These are phyloP conservation scores for Noctua janthina DNA, from an alignment of 2,888 invertebrate species.

Conservation along the genomic window DNA sequence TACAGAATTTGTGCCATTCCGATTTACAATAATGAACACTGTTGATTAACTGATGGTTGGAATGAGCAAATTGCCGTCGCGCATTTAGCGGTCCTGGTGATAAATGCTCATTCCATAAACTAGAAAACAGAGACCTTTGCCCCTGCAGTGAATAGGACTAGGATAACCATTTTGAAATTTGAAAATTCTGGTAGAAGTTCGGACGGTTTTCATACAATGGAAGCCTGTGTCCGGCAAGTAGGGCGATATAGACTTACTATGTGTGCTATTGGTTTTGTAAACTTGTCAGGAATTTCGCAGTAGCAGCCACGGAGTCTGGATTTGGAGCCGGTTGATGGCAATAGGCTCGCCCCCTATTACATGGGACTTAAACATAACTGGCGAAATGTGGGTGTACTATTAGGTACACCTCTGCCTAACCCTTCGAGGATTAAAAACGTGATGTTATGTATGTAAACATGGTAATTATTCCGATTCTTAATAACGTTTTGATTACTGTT, in stretches of 20 bases:
- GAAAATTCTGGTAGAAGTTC: background rate
- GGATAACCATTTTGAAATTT: background rate
- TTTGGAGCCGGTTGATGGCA: no score
- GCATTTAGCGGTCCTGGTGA: background rate
- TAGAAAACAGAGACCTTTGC: background rate
- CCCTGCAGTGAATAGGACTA: background rate
- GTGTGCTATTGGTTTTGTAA: background rate
- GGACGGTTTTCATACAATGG: no score
- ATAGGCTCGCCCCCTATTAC: no score
- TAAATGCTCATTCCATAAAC: background rate
- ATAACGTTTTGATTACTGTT: background rate
- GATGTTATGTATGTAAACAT: background rate
- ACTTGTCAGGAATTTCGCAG: no score
- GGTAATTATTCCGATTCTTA: background rate
- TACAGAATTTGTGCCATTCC: slow-evolving; percentile 9
- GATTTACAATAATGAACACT: background rate
- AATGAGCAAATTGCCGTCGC: background rate
- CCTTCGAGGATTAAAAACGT: no score
- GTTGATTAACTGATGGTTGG: background rate
- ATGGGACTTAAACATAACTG: no score
- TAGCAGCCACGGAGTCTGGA: no score
- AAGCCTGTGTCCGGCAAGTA: no score
- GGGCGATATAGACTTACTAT: background rate
- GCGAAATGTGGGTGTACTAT: no score
- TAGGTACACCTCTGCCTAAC: no score